Evolutionary conservation across 1,140 invertebrate species (phyloP), one percentile per base, ranked within the genome.

Genomic region (Drosophila paulistorum): DNA sequence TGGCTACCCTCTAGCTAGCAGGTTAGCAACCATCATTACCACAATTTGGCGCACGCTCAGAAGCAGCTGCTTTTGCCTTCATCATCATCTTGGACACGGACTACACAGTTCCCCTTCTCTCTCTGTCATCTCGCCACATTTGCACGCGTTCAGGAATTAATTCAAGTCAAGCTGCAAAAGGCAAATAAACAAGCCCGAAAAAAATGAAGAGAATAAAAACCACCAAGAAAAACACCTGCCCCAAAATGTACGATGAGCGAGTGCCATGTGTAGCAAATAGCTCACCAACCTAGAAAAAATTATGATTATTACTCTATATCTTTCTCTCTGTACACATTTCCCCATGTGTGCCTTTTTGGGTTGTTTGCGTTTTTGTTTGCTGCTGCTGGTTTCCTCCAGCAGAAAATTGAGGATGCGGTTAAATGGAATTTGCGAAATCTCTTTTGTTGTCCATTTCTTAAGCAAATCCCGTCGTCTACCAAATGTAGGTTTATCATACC

Each of bases 341-440:
- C 13, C n/a, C 30, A 63, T n/a, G 26, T 30, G 61, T 48, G 26
- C 42, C 60, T 71, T 58, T 65, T 39, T 37, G 17, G 23, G 33
- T 57, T 65, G 13, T 65, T 10, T 35, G 42, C 30, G 5, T 68
- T 11, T 68, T 68, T 83, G 71, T 79, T 73, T 37, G 35, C 35
- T 37, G 9, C 10, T 10, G 35, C 35, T 37, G 35, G 9, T 37
- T 77, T 17, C 75, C 82, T 76, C 79, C 79, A 79, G 64, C 79
- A 77, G 76, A 79, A 87, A 86, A 86, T 86, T 87, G 83, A 86
- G 82, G 83, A 86, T 86, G 82, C 87, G 82, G 82, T 87, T 79
- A 77, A 62, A 76, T 76, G 71, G 65, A 74, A 71, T 73, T 68
- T 58, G 65, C 69, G 45, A 85, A 85, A 85, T 81, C 81, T 86